Base-by-base conservation (phyloP, 2,113 vertebrate species). In the Aegotheles bennettii region DNA sequence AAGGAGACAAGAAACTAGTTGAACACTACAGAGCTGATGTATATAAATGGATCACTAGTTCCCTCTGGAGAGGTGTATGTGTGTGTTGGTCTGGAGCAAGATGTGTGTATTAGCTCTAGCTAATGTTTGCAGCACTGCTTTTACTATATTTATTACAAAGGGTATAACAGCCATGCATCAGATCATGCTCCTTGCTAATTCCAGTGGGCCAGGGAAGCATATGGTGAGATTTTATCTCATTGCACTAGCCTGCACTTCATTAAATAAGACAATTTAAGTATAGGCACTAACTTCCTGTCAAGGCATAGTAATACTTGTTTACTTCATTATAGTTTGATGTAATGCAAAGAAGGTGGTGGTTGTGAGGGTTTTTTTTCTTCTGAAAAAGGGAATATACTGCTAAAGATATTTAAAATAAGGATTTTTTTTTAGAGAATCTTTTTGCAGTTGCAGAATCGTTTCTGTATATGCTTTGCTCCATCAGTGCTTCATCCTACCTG, bases 201-300 rank as follows among this genome's bases (percentile, higher is more conserved):
- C 53, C 60, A 26, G 10, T 73, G 48, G 36, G 25, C 45, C 11
- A 74, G 18, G 60, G 45, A 64, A 73, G 59, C 40, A 73, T 25
- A 4, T 40, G 40, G 63, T 35, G 90, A 77, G 79, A 77, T 70
- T 50, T 1, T 28, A 36, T 90, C 57, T 82, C 43, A 59, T 38
- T 80, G 56, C 75, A 40, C 35, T 82, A 54, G 91, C 57, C 33
- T 87, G 24, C 63, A 33, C 29, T 83, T 77, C 9, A n/a, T 63
- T 94, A 78, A 94, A 71, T 53, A 70, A 93, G 61, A 43, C 33
- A 81, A 25, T 90, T 93, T 65, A 83, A 93, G 59, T 51, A 42
- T 13, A 74, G 71, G 42, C 26, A 43, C 35, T 53, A 59, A 23
- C 19, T 59, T 86, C 65, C 21, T 88, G 48, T 28, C 24, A 57